Evolutionary conservation across 2,888 invertebrate species (phyloP), one percentile per base, ranked within the genome.

Genomic region (Phania funesta): DNA sequence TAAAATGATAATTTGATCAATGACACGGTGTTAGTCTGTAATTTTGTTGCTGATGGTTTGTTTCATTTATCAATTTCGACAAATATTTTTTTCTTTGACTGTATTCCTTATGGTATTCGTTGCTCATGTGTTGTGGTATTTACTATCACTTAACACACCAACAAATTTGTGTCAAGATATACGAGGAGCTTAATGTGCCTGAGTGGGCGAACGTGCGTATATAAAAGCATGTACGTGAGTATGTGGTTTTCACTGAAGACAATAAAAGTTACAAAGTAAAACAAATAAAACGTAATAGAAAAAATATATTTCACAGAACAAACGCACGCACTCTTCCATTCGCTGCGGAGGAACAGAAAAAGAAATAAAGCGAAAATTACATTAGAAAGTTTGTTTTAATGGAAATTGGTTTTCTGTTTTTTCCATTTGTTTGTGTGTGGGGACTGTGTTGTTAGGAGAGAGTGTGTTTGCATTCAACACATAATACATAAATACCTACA

Each of bases 81-180:
- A 46, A 71, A 64, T 7, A 71, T 71, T 71, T n/a, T n/a, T 77
- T 77, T 78, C 54, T 71, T 64, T 32, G 24, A 54, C 78, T 71
- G 71, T 78, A 71, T 50, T 48, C 41, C 41, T 38, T 46, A 16
- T 48, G 26, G 26, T 22, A 35, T 70, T 16, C 29, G 13, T 20
- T 75, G 24, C 20, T 54, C 70, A 77, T 70, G 70, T 78, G 70
- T 38, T 70, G 52, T 78, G 77, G 56, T 64, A 52, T 78, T 78
- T 71, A 78, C 78, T 78, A 71, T 78, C 78, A 78, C 71, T 78
- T 73, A 78, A 78, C 65, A 71, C 78, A 73, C 78, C 78, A 78
- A 65, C 65, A 71, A 78, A 73, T 78, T 78, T 78, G 78, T 78
- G 78, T 71, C 78, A 78, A 71, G 78, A 73, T 78, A 71, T 71